Conservation (phyloP, 2,888 invertebrate genomes). For the Enoplolaimus lenunculus region DNA sequence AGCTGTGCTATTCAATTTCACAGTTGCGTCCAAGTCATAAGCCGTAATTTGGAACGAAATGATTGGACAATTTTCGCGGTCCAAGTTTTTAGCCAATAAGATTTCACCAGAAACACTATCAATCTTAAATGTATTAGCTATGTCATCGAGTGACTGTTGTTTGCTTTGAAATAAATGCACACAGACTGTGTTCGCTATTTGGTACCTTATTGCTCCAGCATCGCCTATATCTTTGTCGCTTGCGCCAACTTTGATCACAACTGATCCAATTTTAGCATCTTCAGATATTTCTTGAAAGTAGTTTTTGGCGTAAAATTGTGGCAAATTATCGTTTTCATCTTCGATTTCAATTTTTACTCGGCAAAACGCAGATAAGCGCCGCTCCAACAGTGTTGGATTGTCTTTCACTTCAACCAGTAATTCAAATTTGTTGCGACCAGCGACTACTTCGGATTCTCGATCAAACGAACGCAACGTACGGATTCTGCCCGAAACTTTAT, state of each 20-base stretch:
- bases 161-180: neutral
- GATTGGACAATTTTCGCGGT: too few species aligned
- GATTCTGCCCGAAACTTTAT: conserved; percentile 18
- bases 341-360: conserved; percentile 59
- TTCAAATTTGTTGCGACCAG: too few species aligned
- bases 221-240: conserved; percentile 72
- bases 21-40: too few species aligned
- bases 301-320: conserved; percentile 56
- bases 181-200: too few species aligned
- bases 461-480: conserved; percentile 8
- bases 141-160: too few species aligned
- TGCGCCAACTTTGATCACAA: conserved; percentile 45
- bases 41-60: too few species aligned
- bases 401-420: neutral
- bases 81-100: conserved; percentile 51
- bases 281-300: conserved; percentile 51
- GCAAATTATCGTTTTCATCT: conserved; percentile 78
- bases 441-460: too few species aligned
- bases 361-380: neutral
- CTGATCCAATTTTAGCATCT: neutral
- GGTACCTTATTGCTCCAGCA: conserved; percentile 71
- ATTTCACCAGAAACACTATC: conserved; percentile 57
- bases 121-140: too few species aligned
- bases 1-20: too few species aligned
- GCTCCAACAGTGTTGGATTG: neutral